These are phyloP conservation scores for Cephus spinipes DNA, from an alignment of 2,888 invertebrate species.

Conservation along the genomic window DNA sequence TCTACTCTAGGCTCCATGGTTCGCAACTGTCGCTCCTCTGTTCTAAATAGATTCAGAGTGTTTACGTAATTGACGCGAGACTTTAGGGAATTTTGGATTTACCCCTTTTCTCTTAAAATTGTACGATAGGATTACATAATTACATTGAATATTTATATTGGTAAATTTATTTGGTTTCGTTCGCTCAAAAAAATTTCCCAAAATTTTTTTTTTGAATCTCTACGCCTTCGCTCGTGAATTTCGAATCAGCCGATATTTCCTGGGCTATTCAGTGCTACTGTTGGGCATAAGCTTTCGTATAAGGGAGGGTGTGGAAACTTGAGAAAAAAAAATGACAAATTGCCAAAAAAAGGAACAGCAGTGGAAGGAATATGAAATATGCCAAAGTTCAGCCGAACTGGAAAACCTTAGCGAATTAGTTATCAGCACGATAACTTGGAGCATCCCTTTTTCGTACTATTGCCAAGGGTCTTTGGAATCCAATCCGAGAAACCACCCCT, in stretches of 20 bases:
- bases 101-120: too few species aligned
- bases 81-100: too few species aligned
- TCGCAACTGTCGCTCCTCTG: neutral
- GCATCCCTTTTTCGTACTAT: neutral
- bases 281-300: neutral
- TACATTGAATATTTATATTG: too few species aligned
- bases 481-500: neutral
- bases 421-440: neutral
- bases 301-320: neutral
- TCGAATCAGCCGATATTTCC: too few species aligned
- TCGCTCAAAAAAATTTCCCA: too few species aligned
- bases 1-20: too few species aligned
- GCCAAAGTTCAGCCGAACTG: neutral
- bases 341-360: neutral
- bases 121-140: too few species aligned
- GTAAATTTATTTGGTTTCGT: too few species aligned
- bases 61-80: too few species aligned
- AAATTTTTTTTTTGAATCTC: too few species aligned
- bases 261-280: neutral
- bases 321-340: neutral
- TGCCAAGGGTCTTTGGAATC: neutral
- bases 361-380: neutral
- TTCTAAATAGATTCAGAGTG: neutral
- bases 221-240: too few species aligned
- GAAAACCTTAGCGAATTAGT: neutral